Percentiles rank a stretch among this genome's conserved stretches.
Evolutionary conservation across 1,140 invertebrate genomes (phyloP).

Genomic region (Papilio dardanus): DNA sequence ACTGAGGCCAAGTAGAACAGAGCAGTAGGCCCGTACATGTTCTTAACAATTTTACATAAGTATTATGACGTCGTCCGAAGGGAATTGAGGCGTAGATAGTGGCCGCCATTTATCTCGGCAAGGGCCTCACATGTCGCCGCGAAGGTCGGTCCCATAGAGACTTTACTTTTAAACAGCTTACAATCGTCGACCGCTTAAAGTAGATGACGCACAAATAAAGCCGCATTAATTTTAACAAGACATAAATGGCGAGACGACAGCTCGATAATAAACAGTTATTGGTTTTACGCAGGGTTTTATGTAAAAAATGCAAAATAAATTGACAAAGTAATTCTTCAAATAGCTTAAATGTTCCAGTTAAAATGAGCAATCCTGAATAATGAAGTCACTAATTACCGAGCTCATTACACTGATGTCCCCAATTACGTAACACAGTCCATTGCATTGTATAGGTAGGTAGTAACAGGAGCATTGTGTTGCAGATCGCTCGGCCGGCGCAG

Average conservation of each 20-base stretch:
- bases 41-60: not conserved
- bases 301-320: not conserved
- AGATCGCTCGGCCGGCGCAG: conserved; percentile 71
- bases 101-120: not conserved
- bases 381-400: not conserved
- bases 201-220: conserved; percentile 15
- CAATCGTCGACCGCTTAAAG: not conserved
- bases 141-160: conserved; percentile 1
- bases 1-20: not conserved
- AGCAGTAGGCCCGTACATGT: not conserved
- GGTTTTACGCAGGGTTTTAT: not conserved
- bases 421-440: conserved; percentile 3
- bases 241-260: not conserved
- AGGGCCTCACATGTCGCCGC: conserved; percentile 16
- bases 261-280: not conserved
- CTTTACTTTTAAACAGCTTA: not conserved
- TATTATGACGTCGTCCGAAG: not conserved
- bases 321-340: not conserved
- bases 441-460: not conserved
- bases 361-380: not conserved
- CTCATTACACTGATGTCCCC: conserved; percentile 9
- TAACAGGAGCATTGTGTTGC: conserved; percentile 31
- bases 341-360: not conserved
- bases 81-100: not conserved
- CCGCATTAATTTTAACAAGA: not conserved